Base-by-base conservation (phyloP, 2,888 invertebrate species). In the Miltochrista miniata region DNA sequence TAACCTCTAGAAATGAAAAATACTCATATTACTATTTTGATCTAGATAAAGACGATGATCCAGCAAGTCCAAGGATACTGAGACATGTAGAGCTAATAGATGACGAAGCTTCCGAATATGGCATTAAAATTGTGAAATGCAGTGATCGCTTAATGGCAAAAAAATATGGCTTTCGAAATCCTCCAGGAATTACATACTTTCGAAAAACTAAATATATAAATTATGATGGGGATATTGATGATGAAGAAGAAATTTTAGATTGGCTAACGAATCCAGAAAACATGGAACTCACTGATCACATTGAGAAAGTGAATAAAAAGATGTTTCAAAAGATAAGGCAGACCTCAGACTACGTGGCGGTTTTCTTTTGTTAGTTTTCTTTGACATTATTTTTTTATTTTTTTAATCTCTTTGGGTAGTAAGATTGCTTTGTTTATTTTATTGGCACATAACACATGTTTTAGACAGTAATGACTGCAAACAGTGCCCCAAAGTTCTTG, bases 401-500 rank as follows among this genome's bases (percentile, higher is more conserved):
- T 24, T 2, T 24, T 24, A 24, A 5, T 24, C 1, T 3, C 10
- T 14, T 36, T 36, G 36, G 3, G 5, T 24, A 24, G 18, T 4
- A 24, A 24, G 3, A 2, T 24, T 79, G 80, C 78, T 81, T 76
- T 84, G 84, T 87, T 87, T n/a, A n/a, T n/a, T n/a, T n/a, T n/a
- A n/a, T n/a, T n/a, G n/a, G 81, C 85, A 90, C 86, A 85, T 84
- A 78, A 81, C 74, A 83, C 85, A 87, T 92, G 87, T 94, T 94
- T 88, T 92, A 98, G 98, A 97, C 92, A 97, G 97, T 93, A 96
- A 96, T 93, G 97, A 98, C 90, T 98, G 98, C 92, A 98, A 97
- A 87, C 98, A 98, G 86, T 98, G 98, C 81, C 96, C 96, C 65
- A 94, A 96, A 79, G 98, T 98, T 24, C 92, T 98, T 66, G 93